phyloP scores from a whole-genome alignment of 2,797 vertebrate species.

The Yasuhikotakia modesta region DNA sequence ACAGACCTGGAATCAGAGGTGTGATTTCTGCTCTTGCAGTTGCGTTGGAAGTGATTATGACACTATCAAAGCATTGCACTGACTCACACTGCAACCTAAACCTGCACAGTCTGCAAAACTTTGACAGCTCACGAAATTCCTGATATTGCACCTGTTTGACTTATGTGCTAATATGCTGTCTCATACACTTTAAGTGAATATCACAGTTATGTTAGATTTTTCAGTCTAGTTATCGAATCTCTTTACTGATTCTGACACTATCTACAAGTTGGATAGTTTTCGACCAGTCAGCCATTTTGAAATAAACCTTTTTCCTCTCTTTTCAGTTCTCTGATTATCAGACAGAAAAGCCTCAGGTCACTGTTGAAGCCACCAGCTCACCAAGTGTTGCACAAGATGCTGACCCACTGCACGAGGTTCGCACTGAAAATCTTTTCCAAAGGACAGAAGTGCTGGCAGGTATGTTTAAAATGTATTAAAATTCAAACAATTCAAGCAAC shows the following conservation, averaged over 20 bases:
- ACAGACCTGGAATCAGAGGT: slow-evolving; percentile 49
- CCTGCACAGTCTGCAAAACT: slow-evolving; percentile 15
- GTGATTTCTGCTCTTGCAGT: slow-evolving; percentile 15
- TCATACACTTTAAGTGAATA: slow-evolving; percentile 21
- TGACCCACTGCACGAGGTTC: slow-evolving; percentile 81
- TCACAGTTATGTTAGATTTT: slow-evolving; percentile 10
- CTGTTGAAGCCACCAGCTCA: slow-evolving; percentile 49
- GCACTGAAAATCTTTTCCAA: slow-evolving; percentile 92
- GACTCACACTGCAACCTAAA: slow-evolving; percentile 23
- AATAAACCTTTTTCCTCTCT: background rate
- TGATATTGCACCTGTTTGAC: slow-evolving; percentile 33
- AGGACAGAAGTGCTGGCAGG: slow-evolving; percentile 96
- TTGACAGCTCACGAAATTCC: background rate
- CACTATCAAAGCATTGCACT: slow-evolving; percentile 35
- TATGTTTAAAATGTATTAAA: slow-evolving; percentile 64
- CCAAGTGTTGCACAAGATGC: slow-evolving; percentile 61
- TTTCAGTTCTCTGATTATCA: slow-evolving; percentile 40
- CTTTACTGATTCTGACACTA: slow-evolving; percentile 17
- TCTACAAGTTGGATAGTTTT: slow-evolving; percentile 20
- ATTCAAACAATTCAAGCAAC: background rate
- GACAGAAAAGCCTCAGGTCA: slow-evolving; percentile 43
- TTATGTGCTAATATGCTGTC: slow-evolving; percentile 24
- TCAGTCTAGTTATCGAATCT: slow-evolving; percentile 31
- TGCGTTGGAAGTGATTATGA: slow-evolving; percentile 15
- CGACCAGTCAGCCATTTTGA: slow-evolving; percentile 10